Percentiles rank a stretch among this genome's conserved stretches.
These are phyloP conservation scores for Holotrichia oblita DNA, from an alignment of 1,140 invertebrate species.

Conservation along the genomic window DNA sequence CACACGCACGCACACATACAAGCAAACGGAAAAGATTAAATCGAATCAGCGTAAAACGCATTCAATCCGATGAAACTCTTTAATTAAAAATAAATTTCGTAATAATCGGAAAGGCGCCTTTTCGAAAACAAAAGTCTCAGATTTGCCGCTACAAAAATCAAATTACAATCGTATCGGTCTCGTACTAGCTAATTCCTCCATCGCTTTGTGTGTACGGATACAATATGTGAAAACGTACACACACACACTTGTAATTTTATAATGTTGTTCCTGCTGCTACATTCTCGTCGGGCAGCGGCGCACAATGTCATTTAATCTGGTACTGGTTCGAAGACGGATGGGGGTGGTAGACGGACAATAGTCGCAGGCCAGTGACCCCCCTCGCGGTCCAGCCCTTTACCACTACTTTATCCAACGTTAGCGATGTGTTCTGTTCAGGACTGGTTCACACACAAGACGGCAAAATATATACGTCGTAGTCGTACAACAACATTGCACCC, in stretches of 20 bases:
- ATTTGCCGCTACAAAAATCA: too few species aligned
- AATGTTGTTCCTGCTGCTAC: conserved; percentile 16
- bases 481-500: conserved; percentile 1
- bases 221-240: neutral
- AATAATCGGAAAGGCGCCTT: too few species aligned
- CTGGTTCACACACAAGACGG: neutral
- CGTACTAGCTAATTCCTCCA: too few species aligned
- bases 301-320: conserved; percentile 11
- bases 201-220: neutral
- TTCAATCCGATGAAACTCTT: too few species aligned
- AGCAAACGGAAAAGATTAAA: too few species aligned
- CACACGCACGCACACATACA: too few species aligned
- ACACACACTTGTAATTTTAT: neutral
- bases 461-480: neutral
- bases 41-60: too few species aligned
- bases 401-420: neutral
- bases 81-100: too few species aligned
- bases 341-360: conserved; percentile 6
- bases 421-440: neutral
- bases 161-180: too few species aligned
- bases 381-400: conserved; percentile 3
- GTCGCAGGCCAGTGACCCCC: conserved; percentile 13
- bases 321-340: conserved; percentile 19
- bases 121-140: too few species aligned
- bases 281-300: conserved; percentile 1